Conservation (phyloP, 2,113 vertebrate species). For the Turdus rufiventris region DNA sequence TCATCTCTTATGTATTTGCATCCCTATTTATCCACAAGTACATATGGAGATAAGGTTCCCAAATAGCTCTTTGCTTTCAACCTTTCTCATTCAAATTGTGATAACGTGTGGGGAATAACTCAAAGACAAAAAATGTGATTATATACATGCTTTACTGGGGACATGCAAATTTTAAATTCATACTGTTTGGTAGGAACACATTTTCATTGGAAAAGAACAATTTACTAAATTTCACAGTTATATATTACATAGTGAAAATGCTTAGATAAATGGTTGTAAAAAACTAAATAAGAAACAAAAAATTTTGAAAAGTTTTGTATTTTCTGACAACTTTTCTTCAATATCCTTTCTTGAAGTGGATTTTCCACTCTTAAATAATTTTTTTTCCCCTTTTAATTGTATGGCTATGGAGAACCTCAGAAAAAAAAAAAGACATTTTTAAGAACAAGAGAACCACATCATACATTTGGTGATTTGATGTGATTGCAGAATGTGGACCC, state of each 20-base stretch:
- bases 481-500: background rate
- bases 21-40: background rate
- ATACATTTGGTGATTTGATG: background rate
- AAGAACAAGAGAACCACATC: background rate
- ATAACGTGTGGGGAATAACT: background rate
- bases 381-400: background rate
- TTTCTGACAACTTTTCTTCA: background rate
- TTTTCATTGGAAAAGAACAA: background rate
- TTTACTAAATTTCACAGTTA: background rate
- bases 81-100: background rate
- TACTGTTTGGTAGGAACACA: background rate
- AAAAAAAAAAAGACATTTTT: background rate
- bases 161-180: background rate
- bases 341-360: background rate
- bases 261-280: background rate
- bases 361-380: background rate
- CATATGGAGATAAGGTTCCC: background rate
- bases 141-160: fast-evolving
- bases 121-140: background rate
- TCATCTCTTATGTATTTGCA: background rate
- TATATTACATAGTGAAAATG: background rate
- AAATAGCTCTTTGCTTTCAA: background rate
- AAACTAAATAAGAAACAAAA: background rate
- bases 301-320: background rate
- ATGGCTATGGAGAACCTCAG: background rate